These are phyloP conservation scores for Cossypha caffra DNA, from an alignment of 2,797 vertebrate species.

Conservation along the genomic window DNA sequence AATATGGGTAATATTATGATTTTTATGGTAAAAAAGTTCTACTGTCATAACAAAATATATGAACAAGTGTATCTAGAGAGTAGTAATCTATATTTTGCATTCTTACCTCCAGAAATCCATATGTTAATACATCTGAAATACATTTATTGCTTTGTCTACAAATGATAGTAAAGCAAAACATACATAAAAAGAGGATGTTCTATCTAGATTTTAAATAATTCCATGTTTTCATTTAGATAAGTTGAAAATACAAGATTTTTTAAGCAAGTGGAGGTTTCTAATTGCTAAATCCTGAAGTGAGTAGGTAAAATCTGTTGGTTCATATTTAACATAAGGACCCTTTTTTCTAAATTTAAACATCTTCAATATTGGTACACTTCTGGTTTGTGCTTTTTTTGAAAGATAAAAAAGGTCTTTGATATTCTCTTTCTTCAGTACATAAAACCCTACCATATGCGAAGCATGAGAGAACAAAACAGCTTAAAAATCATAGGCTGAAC, in stretches of 20 bases:
- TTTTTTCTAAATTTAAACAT: not conserved
- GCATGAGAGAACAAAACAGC: not conserved
- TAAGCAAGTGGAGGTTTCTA: not conserved
- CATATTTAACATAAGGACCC: not conserved
- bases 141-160: not conserved
- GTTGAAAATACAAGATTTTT: not conserved
- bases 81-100: not conserved
- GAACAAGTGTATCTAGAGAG: not conserved
- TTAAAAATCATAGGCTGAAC: not conserved
- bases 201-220: not conserved
- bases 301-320: not conserved
- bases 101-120: not conserved
- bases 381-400: not conserved
- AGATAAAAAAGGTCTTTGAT: not conserved
- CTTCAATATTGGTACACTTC: not conserved
- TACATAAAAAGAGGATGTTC: fast-evolving
- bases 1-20: not conserved
- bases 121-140: not conserved
- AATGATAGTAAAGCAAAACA: not conserved
- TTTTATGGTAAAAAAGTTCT: not conserved
- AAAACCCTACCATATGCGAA: not conserved
- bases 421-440: not conserved
- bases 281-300: not conserved
- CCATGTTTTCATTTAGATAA: fast-evolving
- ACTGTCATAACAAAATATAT: not conserved